A percentile compares a stretch with the other conserved stretches of the same genome.
Conservation (phyloP, 2,888 invertebrate species). For the Pogonocherus hispidulus region DNA sequence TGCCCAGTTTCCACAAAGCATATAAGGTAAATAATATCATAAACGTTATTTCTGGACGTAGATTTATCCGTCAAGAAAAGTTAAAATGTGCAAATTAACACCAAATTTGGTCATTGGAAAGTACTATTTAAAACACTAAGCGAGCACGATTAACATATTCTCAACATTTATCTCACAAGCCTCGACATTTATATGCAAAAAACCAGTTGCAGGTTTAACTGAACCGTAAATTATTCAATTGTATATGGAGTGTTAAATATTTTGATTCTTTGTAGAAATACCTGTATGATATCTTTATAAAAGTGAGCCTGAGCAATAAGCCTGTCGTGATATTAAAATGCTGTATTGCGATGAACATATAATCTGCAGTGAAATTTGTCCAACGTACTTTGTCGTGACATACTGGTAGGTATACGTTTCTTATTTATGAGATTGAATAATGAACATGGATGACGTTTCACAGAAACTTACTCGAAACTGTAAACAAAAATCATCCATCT, state of each 20-base stretch:
- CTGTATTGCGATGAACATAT: neutral
- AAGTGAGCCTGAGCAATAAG: neutral
- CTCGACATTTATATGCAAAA: slow-evolving; percentile 24
- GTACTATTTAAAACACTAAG: slow-evolving; percentile 34
- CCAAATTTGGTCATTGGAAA: slow-evolving; percentile 46
- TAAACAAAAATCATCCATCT: too few species aligned
- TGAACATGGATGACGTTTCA: neutral
- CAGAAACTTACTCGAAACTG: too few species aligned
- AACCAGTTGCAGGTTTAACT: slow-evolving; percentile 14
- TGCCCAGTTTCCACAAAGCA: neutral
- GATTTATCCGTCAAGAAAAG: slow-evolving; percentile 1
- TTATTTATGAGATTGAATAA: neutral
- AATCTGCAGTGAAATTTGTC: neutral
- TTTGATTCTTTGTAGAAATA: neutral
- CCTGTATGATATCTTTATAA: slow-evolving; percentile 1
- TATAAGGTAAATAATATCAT: slow-evolving; percentile 20
- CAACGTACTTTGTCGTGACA: neutral
- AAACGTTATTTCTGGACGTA: slow-evolving; percentile 4
- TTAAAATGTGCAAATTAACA: slow-evolving; percentile 41
- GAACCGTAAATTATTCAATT: slow-evolving; percentile 18
- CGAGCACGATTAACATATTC: slow-evolving; percentile 45
- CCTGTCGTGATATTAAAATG: neutral
- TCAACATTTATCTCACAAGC: slow-evolving; percentile 39
- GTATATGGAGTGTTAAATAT: slow-evolving; percentile 28
- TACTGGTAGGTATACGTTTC: neutral